Conservation (phyloP, 2,113 vertebrate genomes). For the Ailurus styani region DNA sequence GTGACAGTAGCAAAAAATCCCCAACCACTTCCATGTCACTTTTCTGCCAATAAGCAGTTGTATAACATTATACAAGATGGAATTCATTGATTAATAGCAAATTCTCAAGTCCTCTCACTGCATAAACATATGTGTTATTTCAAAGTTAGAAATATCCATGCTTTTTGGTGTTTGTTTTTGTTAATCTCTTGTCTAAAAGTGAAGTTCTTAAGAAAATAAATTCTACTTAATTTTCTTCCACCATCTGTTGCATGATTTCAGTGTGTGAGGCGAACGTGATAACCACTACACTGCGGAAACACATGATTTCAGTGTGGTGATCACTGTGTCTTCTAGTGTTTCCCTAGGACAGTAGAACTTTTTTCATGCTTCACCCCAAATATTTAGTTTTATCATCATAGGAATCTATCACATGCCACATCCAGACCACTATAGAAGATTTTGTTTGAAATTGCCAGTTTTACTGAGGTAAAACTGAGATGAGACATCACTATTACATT, state of each 20-base stretch:
- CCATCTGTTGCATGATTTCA: background rate
- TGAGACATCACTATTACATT: background rate
- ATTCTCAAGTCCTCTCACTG: slow-evolving; percentile 33
- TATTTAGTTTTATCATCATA: background rate
- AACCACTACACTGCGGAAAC: no score
- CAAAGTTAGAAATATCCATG: slow-evolving; percentile 28
- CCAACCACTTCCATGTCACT: slow-evolving; percentile 44
- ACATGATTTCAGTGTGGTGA: background rate
- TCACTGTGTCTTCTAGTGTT: background rate
- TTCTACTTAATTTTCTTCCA: background rate
- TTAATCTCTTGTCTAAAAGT: background rate
- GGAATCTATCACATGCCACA: background rate
- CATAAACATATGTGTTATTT: background rate
- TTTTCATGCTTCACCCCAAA: background rate
- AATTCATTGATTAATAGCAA: slow-evolving; percentile 73
- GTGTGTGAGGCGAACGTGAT: no score
- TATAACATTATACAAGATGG: slow-evolving; percentile 56
- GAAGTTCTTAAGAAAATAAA: background rate
- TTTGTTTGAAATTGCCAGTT: background rate
- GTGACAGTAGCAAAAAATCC: background rate
- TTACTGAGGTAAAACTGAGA: background rate
- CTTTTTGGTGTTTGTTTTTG: slow-evolving; percentile 49
- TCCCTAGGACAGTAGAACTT: background rate
- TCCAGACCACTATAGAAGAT: background rate
- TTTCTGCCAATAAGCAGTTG: slow-evolving; percentile 63